Base-by-base conservation (phyloP, 2,888 invertebrate genomes). In the Dendrolimus pini region DNA sequence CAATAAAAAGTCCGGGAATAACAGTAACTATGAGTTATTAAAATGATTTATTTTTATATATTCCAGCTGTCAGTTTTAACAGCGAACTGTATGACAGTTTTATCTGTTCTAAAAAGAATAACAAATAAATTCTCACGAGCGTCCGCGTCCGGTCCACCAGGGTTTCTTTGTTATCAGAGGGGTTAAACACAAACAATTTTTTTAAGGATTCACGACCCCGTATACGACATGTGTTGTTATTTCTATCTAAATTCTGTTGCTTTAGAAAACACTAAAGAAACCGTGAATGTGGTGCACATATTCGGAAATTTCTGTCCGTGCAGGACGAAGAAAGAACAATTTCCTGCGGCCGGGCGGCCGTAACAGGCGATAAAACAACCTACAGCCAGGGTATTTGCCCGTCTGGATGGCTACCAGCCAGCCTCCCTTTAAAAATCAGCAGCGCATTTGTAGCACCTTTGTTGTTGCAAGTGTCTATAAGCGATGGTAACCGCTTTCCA, bases 171-270 rank as follows among this genome's bases (percentile, higher is more conserved):
- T 82, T 83, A 78, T 78, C 71, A 62, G 71, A 72, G 73, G 74
- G 74, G 71, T 71, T 65, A 75, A 74, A 75, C 65, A 71, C 71
- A 83, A 85, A 85, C 80, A 81, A 75, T 75, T 77, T 76, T 47
- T 70, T 77, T 70, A 71, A 75, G 75, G 71, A 75, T 70, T 68
- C 63, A 64, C 66, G 61, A 61, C 65, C 65, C 65, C 60, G 62
- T 67, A 60, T 67, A 67, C 65, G 65, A 71, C 81, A 82, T 77
- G 74, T 82, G 82, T 72, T 78, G 79, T 79, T 82, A 75, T 82
- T 80, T 77, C 72, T 76, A 74, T 73, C 70, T 66, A 68, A 77
- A 79, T 75, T 70, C 74, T 71, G 68, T 74, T 67, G 66, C 64
- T 68, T 71, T 77, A 77, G 73, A 71, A 74, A 76, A 78, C 70